Base-by-base conservation (phyloP, 2,797 vertebrate genomes). In the Sphaeramia orbicularis region DNA sequence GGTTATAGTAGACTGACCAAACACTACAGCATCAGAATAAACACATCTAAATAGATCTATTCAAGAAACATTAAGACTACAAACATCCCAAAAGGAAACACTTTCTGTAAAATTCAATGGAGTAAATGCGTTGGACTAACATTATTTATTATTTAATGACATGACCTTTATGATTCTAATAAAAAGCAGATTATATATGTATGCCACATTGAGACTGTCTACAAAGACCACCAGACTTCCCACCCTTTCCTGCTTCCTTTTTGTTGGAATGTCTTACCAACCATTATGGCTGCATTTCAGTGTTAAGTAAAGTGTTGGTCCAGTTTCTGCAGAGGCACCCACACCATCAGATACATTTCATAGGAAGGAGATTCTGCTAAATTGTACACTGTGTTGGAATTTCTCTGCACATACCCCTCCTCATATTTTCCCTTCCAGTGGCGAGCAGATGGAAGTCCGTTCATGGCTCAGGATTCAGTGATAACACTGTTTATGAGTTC, bases 401-500 rank as follows among this genome's bases (percentile, higher is more conserved):
- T 74, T 74, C 38, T 71, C 49, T 57, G 41, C 55, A 55, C 58
- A 48, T 16, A 52, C 58, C 73, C 57, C 58, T 51, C 45, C 52
- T 64, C 42, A 44, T 73, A 80, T 70, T 73, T 70, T 67, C 65
- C 79, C 65, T 78, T 87, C 75, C 84, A 81, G 70, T 78, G 66
- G 86, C 36, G 54, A 87, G 79, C 86, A 89, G 89, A 92, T 89
- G 85, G 88, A 83, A 84, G 82, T 76, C 82, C 24, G 71, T 84
- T 84, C 78, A 57, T 70, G 76, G 85, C 74, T 83, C 72, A 70
- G 82, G 75, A 87, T 86, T 88, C 58, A 61, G 78, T 44, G 90
- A 92, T 92, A 92, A 91, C 81, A 78, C 82, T 81, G 85, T 90
- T 90, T 89, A 89, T 77, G 81, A 87, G 81, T 88, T 89, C 86